Conservation (phyloP, 2,888 invertebrate species). For the Gnatocerus cornutus region DNA sequence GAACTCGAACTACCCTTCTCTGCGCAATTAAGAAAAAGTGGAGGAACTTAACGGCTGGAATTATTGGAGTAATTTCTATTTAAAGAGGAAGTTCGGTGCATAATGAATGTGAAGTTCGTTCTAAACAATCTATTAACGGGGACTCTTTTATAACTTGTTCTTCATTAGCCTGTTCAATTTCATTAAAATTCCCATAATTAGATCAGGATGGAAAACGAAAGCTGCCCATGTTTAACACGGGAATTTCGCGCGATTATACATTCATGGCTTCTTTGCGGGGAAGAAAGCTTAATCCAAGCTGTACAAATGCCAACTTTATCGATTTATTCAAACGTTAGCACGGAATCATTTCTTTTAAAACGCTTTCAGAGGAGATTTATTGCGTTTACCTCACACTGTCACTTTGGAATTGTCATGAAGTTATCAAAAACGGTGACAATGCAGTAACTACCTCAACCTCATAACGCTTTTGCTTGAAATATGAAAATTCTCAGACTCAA, state of each 20-base stretch:
- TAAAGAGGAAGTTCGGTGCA: slow-evolving; percentile 32
- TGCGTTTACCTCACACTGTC: slow-evolving; percentile 2
- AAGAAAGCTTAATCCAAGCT: slow-evolving; percentile 47
- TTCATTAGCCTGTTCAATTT: slow-evolving; percentile 25
- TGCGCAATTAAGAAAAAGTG: slow-evolving; percentile 40
- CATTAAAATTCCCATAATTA: slow-evolving; percentile 34
- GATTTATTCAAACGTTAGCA: slow-evolving; percentile 38
- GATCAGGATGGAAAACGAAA: not conserved
- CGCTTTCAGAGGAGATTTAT: slow-evolving; percentile 39
- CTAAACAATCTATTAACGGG: slow-evolving; percentile 24
- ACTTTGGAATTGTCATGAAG: not conserved
- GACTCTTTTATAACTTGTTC: slow-evolving; percentile 14
- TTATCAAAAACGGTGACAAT: slow-evolving; percentile 1
- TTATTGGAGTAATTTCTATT: slow-evolving; percentile 40
- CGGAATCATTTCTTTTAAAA: slow-evolving; percentile 40
- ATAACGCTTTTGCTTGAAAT: too few relatives aligned
- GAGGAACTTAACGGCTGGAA: slow-evolving; percentile 31
- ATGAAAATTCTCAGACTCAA: not conserved
- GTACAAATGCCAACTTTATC: slow-evolving; percentile 44
- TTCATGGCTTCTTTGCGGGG: slow-evolving; percentile 47
- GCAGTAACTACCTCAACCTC: not conserved
- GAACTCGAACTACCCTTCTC: slow-evolving; percentile 38
- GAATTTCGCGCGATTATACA: slow-evolving; percentile 39
- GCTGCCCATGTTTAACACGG: slow-evolving; percentile 14
- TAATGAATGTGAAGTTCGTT: slow-evolving; percentile 30